These are phyloP conservation scores for Apomyelois bistriatella DNA, from an alignment of 2,888 invertebrate genomes.

Conservation along the genomic window DNA sequence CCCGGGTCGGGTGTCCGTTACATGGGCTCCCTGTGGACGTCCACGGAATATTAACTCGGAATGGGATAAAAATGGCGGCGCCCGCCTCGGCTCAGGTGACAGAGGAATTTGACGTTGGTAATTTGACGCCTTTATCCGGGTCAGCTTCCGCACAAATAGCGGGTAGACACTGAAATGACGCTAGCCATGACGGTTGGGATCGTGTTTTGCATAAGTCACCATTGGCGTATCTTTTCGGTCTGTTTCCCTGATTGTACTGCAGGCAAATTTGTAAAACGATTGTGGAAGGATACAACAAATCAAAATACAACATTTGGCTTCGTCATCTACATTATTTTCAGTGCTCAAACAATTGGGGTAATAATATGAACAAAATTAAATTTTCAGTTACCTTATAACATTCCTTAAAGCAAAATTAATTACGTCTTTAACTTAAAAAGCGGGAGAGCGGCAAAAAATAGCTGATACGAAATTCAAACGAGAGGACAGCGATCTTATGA, in stretches of 20 bases:
- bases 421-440: slow-evolving; percentile 19
- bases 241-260: neutral
- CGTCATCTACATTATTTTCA: no score
- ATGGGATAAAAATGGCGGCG: slow-evolving; percentile 67
- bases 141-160: slow-evolving; percentile 58
- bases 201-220: slow-evolving; percentile 50
- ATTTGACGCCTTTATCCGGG: slow-evolving; percentile 72
- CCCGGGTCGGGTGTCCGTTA: slow-evolving; percentile 56
- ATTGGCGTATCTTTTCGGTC: slow-evolving; percentile 5
- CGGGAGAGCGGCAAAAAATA: slow-evolving; percentile 16
- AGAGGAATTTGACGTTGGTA: slow-evolving; percentile 67
- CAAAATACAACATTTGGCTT: no score
- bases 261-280: neutral
- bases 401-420: slow-evolving; percentile 15
- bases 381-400: neutral
- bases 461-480: slow-evolving; percentile 34
- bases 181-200: slow-evolving; percentile 24
- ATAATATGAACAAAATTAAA: neutral
- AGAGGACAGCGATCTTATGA: slow-evolving; percentile 41
- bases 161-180: slow-evolving; percentile 44
- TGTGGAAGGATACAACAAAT: no score
- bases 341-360: no score
- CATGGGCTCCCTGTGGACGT: slow-evolving; percentile 59
- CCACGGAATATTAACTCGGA: slow-evolving; percentile 69
- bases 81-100: slow-evolving; percentile 64